A percentile compares a stretch with the other conserved stretches of the same genome.
phyloP scores from a whole-genome alignment of 1,140 invertebrate species.

The Drosophila albomicans region DNA sequence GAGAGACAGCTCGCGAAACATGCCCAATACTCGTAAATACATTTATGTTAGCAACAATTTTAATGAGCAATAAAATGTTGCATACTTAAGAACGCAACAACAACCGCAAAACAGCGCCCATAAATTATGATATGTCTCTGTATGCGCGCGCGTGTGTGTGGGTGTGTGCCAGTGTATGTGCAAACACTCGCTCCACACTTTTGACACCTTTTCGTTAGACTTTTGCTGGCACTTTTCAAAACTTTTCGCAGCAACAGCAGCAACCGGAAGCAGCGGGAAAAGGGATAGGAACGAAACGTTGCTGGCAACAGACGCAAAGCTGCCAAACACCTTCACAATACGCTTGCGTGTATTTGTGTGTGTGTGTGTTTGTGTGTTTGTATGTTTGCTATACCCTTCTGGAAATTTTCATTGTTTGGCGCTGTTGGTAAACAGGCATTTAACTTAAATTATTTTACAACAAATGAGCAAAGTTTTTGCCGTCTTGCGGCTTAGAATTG shows the following conservation, averaged over 20 bases:
- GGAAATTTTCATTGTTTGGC: conserved; percentile 55
- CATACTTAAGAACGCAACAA: conserved; percentile 58
- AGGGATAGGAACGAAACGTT: conserved; percentile 15
- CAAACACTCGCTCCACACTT: conserved; percentile 16
- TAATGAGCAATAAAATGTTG: conserved; percentile 77
- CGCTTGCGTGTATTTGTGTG: not conserved
- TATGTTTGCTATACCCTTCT: conserved; percentile 17
- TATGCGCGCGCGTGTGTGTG: conserved; percentile 12
- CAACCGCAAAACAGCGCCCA: conserved; percentile 6
- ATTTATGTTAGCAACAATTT: conserved; percentile 62
- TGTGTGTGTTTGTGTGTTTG: not conserved
- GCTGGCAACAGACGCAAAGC: conserved; percentile 17
- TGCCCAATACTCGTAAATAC: conserved; percentile 42
- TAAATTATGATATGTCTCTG: conserved; percentile 18
- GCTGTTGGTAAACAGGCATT: conserved; percentile 66
- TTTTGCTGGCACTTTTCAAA: conserved; percentile 40
- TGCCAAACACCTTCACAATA: conserved; percentile 39
- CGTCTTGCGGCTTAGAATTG: conserved; percentile 21
- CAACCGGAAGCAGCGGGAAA: conserved; percentile 15
- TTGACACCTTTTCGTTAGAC: conserved; percentile 50
- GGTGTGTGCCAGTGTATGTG: conserved; percentile 11
- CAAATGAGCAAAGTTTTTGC: conserved; percentile 46
- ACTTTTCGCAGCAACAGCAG: conserved; percentile 23
- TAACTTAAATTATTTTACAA: conserved; percentile 64
- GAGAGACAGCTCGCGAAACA: not conserved